Conservation (phyloP, 1,140 invertebrate genomes). For the Caenorhabditis latens region DNA sequence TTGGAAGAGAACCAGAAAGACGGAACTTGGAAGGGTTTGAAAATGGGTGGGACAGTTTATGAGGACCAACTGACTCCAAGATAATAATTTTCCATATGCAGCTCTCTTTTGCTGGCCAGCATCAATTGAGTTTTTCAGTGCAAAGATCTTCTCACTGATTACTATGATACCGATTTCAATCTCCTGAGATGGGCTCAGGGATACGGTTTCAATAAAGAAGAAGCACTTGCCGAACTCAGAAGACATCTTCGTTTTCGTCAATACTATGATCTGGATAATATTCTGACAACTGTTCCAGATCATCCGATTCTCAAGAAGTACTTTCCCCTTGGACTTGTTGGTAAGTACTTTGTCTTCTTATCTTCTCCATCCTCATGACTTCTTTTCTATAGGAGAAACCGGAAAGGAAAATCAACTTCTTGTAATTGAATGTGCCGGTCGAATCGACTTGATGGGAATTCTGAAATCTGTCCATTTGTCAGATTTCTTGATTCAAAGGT, state of each 20-base stretch:
- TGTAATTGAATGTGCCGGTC: conserved; percentile 67
- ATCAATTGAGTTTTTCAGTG: conserved; percentile 6
- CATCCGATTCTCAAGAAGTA: conserved; percentile 67
- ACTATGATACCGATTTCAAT: conserved; percentile 68
- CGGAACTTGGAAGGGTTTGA: too few species aligned
- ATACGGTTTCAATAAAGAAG: conserved; percentile 63
- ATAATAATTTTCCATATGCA: too few species aligned
- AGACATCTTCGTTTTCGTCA: conserved; percentile 65
- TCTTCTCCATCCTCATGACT: not conserved
- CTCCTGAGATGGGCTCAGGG: conserved; percentile 68
- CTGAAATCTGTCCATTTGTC: conserved; percentile 65
- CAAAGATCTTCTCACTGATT: conserved; percentile 60
- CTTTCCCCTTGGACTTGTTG: conserved; percentile 67
- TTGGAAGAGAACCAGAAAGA: not conserved
- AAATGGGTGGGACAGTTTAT: too few species aligned
- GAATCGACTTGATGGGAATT: conserved; percentile 68
- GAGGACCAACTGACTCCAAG: too few species aligned
- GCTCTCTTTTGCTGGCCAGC: too few species aligned
- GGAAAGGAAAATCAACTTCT: conserved; percentile 67
- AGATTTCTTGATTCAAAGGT: conserved; percentile 66
- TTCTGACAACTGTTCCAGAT: conserved; percentile 49
- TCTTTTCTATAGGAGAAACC: conserved; percentile 62
- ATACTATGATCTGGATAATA: conserved; percentile 66
- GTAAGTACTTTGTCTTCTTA: conserved; percentile 33
- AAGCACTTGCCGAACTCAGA: conserved; percentile 59